Conservation (phyloP, 2,888 invertebrate genomes). For the Coecobrya sp. region DNA sequence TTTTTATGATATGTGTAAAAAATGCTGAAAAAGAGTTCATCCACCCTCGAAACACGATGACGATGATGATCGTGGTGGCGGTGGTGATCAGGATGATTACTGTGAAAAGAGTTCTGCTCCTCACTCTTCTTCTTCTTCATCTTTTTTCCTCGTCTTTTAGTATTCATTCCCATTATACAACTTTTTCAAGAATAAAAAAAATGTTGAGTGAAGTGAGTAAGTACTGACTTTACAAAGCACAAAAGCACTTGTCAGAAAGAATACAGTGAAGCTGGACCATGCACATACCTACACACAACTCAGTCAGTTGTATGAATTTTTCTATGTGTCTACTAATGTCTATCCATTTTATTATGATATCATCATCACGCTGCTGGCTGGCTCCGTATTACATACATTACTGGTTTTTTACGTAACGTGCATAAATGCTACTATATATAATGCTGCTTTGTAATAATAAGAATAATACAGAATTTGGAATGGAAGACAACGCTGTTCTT, state of each 20-base stretch:
- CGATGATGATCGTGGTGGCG: constrained; percentile 45
- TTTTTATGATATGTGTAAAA: constrained; percentile 46
- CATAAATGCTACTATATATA: neutral
- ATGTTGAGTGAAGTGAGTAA: neutral
- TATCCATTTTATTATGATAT: neutral
- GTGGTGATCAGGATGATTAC: constrained; percentile 54
- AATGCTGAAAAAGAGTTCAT: constrained; percentile 67
- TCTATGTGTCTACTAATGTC: neutral
- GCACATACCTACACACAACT: neutral
- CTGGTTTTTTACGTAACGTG: neutral
- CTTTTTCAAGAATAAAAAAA: constrained; percentile 1
- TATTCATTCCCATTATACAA: constrained; percentile 57
- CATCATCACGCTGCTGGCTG: neutral
- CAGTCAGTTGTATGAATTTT: neutral
- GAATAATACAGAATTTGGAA: neutral
- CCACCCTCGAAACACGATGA: constrained; percentile 62
- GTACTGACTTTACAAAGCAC: neutral
- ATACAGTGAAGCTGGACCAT: neutral
- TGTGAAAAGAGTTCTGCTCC: constrained; percentile 28
- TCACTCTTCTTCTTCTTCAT: neutral
- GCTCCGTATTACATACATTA: neutral
- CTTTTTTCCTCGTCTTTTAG: constrained; percentile 24
- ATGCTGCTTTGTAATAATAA: neutral
- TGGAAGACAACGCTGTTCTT: constrained; percentile 26
- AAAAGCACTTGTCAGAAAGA: neutral